Base-by-base conservation (phyloP, 1,140 invertebrate species). In the Drosophila hydei region DNA sequence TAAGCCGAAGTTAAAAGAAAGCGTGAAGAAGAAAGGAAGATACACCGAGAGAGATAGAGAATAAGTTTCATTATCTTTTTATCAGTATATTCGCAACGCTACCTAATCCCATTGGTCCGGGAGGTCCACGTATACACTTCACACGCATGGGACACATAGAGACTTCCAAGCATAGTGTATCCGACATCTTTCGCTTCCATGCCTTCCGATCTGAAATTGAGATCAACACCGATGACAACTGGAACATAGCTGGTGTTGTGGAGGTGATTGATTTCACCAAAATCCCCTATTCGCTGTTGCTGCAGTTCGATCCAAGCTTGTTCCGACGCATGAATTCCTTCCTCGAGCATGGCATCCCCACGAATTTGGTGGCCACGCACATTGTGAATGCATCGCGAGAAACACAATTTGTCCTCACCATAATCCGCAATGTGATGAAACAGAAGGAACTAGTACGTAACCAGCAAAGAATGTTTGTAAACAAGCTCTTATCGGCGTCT, bases 291-390 rank as follows among this genome's bases (percentile, higher is more conserved):
- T 91, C 79, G 4, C 91, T 94, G 62, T 71, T 94, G 18, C 75
- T 92, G 5, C 92, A 94, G 76, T 92, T 92, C 19, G 93, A 91
- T 60, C 90, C 92, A 0, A 81, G 84, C 2, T 55, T 92, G 54
- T 81, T 94, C 30, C 92, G 91, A 74, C 93, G 93, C 72, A 91
- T 94, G 88, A 75, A 89, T 21, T 81, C 89, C 6, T 79, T 91
- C 40, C 65, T 85, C 19, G 80, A 94, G 92, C 92, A 93, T 51
- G 94, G 92, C 19, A 92, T 93, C 74, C 93, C 93, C 11, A 80
- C 93, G 36, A 92, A 93, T 76, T 90, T 93, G 21, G 92, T 93
- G 72, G 92, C 91, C 55, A 91, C 93, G 12, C 92, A 94, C 77
- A 92, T 93, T 56, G 87, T 94, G 14, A 92, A 94, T 68, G 89